Conservation (phyloP, 1,140 invertebrate species). For the Procambarus clarkii region DNA sequence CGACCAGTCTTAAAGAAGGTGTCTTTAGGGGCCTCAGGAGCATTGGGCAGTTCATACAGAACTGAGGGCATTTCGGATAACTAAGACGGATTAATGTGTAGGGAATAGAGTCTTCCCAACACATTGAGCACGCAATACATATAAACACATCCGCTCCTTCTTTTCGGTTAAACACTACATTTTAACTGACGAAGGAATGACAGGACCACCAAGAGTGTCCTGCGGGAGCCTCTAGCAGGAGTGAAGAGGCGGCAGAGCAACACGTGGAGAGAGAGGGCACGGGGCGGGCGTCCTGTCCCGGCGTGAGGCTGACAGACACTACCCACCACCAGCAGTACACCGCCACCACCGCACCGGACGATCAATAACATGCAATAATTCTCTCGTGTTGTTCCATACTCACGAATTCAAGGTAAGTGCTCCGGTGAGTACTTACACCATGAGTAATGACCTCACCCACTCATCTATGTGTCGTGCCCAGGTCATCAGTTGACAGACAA, state of each 20-base stretch:
- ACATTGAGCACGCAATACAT: neutral
- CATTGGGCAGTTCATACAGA: neutral
- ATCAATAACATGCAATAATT: constrained; percentile 47
- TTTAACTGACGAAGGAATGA: neutral
- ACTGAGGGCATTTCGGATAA: neutral
- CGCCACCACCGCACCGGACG: neutral
- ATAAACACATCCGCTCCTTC: neutral
- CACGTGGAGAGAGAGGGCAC: neutral
- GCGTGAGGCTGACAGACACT: neutral
- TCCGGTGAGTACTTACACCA: neutral
- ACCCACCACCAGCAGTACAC: neutral
- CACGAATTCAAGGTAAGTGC: constrained; percentile 1
- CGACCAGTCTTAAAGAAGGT: neutral
- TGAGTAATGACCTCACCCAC: neutral
- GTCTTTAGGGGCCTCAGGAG: neutral
- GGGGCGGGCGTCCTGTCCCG: neutral
- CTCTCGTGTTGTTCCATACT: constrained; percentile 27
- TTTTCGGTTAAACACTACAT: neutral
- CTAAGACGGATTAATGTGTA: neutral
- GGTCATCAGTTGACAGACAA: neutral
- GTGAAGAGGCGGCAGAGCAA: neutral
- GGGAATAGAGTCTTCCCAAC: neutral
- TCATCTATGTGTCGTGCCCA: neutral
- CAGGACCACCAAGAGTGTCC: neutral
- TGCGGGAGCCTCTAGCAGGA: neutral